Base-by-base conservation (phyloP, 2,888 invertebrate species). In the Protodeltote pygarga region DNA sequence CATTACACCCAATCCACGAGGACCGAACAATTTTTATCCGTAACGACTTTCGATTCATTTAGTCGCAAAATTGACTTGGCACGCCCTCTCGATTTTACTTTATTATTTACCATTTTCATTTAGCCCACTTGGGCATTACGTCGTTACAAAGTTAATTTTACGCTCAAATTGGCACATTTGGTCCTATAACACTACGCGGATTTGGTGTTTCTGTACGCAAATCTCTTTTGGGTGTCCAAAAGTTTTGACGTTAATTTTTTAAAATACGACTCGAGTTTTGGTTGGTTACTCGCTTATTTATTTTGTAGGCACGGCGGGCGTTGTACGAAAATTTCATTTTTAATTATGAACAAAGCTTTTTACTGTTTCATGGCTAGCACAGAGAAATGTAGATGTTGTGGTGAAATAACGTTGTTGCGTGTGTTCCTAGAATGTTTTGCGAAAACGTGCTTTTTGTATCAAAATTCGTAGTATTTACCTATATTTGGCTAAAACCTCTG, bases 91-190 rank as follows among this genome's bases (percentile, higher is more conserved):
- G 65, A 69, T 73, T 73, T 77, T 72, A 73, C 69, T 73, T 76
- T 70, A 68, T 75, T 78, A 77, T 78, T 78, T 78, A 76, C 75
- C 71, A 73, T 75, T 78, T 77, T 68, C 73, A 77, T 78, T 78
- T 75, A 64, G 65, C 57, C 52, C 65, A 70, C 71, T 70, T 63
- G 67, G 71, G 71, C 64, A 66, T 66, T 55, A 63, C 59, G 38
- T 66, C 66, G 64, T 66, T 70, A 51, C 71, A 66, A 63, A 67
- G 71, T 67, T 67, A 70, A 67, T 67, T 67, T 67, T 70, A 70
- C 67, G 67, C 71, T 63, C 35, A 70, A 67, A 67, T 49, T 62
- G 54, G 54, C 42, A 49, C 49, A 58, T 59, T 54, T 50, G 34
- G 42, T 53, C 54, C 44, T 32, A 42, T 45, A 32, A 14, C 59